Evolutionary conservation across 2,888 invertebrate genomes (phyloP).

Genomic region (Zele albiditarsus): DNA sequence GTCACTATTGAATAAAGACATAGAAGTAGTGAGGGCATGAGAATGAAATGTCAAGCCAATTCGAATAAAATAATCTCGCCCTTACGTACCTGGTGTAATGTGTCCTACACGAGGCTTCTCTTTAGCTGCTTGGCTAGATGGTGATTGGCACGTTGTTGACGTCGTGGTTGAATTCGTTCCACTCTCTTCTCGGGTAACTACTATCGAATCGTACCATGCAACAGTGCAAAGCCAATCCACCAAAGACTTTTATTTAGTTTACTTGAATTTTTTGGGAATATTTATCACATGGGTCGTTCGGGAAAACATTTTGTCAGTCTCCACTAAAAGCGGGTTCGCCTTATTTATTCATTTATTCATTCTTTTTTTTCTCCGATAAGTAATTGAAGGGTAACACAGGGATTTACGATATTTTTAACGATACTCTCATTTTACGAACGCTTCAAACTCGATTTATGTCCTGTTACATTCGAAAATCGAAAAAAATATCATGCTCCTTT

Average conservation of each 20-base stretch:
- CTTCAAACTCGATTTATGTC: too few relatives aligned
- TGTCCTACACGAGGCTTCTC: constrained; percentile 75
- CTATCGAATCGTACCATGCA: constrained; percentile 73
- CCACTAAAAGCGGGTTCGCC: neutral
- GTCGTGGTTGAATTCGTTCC: constrained; percentile 69
- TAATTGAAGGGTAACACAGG: neutral
- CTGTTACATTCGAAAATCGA: too few relatives aligned
- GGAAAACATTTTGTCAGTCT: neutral
- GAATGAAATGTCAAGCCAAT: constrained; percentile 31
- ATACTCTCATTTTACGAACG: too few relatives aligned
- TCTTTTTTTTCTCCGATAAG: neutral
- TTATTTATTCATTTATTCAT: neutral
- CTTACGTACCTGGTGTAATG: constrained; percentile 69
- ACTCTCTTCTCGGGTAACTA: constrained; percentile 71
- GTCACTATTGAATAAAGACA: neutral
- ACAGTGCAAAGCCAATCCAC: constrained; percentile 73
- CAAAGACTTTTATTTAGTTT: constrained; percentile 68
- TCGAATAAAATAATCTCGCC: constrained; percentile 49
- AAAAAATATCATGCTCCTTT: neutral
- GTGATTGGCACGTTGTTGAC: constrained; percentile 74
- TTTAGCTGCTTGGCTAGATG: constrained; percentile 76
- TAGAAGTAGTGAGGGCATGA: neutral
- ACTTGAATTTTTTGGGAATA: constrained; percentile 44
- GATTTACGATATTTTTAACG: too few relatives aligned
- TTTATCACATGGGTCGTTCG: constrained; percentile 17